A percentile compares a stretch with the other conserved stretches of the same genome.
Conservation (phyloP, 2,113 vertebrate species). For the Megaleporinus macrocephalus region DNA sequence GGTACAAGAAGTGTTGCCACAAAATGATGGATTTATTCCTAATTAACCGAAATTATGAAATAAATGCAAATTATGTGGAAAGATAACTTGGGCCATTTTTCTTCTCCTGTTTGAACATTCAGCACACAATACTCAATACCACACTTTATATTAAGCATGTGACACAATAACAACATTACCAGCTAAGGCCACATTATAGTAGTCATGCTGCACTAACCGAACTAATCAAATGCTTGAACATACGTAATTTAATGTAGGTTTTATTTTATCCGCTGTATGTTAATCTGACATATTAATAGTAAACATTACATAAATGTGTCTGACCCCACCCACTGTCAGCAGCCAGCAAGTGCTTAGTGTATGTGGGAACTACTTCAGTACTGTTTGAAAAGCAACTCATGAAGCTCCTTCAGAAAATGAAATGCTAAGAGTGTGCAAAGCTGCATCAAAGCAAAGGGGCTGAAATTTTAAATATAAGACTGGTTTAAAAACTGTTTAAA, state of each 20-base stretch:
- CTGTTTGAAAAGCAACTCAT: not conserved
- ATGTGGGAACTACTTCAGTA: not conserved
- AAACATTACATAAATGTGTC: no score
- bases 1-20: constrained; percentile 61
- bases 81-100: not conserved
- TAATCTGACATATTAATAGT: no score
- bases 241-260: no score
- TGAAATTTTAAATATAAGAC: not conserved
- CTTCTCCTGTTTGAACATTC: not conserved
- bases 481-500: no score
- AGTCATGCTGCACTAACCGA: no score
- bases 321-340: no score
- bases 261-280: no score
- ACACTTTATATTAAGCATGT: not conserved
- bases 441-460: not conserved
- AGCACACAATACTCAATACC: not conserved
- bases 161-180: not conserved
- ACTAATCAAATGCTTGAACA: no score
- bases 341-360: not conserved
- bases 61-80: constrained; percentile 54
- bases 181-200: no score
- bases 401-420: not conserved
- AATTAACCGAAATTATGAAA: constrained; percentile 66
- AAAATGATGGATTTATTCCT: constrained; percentile 74
- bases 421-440: not conserved